These are phyloP conservation scores for Zophobas atratus DNA, from an alignment of 1,140 invertebrate species.

Conservation along the genomic window DNA sequence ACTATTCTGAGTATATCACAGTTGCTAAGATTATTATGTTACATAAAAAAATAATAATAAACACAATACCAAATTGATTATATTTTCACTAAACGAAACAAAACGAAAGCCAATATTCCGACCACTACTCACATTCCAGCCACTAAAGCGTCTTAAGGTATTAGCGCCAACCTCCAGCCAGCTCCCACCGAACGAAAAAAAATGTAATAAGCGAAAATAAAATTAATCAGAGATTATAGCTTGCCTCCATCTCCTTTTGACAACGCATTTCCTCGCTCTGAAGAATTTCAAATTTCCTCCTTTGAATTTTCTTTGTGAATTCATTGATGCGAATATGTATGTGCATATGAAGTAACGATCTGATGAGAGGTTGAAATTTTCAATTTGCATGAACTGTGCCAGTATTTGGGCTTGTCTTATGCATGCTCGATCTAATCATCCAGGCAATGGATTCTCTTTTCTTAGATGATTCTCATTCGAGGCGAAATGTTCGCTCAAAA, in stretches of 20 bases:
- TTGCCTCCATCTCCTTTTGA: background rate
- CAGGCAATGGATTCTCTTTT: slow-evolving; percentile 41
- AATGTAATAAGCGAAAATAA: slow-evolving; percentile 18
- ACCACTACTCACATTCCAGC: too few relatives aligned
- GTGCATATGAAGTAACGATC: slow-evolving; percentile 57
- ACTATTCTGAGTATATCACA: too few relatives aligned
- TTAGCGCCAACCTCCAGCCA: slow-evolving; percentile 5
- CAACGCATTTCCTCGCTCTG: slow-evolving; percentile 11
- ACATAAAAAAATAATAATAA: background rate
- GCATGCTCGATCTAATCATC: slow-evolving; percentile 45
- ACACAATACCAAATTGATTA: background rate
- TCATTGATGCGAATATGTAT: slow-evolving; percentile 54
- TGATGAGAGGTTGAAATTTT: slow-evolving; percentile 56
- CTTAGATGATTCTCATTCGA: slow-evolving; percentile 23
- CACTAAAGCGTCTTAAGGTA: slow-evolving; percentile 11
- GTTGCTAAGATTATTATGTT: background rate
- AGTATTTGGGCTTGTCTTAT: slow-evolving; percentile 47
- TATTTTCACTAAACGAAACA: background rate
- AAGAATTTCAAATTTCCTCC: slow-evolving; percentile 55
- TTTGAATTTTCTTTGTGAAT: slow-evolving; percentile 53
- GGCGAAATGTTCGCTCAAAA: slow-evolving; percentile 34
- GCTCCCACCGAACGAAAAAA: background rate
- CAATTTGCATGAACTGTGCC: slow-evolving; percentile 55
- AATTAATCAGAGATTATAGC: slow-evolving; percentile 39
- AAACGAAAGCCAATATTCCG: slow-evolving; percentile 9